A percentile compares a stretch with the other conserved stretches of the same genome.
phyloP scores from a whole-genome alignment of 2,797 vertebrate genomes.

The Microcaecilia unicolor region DNA sequence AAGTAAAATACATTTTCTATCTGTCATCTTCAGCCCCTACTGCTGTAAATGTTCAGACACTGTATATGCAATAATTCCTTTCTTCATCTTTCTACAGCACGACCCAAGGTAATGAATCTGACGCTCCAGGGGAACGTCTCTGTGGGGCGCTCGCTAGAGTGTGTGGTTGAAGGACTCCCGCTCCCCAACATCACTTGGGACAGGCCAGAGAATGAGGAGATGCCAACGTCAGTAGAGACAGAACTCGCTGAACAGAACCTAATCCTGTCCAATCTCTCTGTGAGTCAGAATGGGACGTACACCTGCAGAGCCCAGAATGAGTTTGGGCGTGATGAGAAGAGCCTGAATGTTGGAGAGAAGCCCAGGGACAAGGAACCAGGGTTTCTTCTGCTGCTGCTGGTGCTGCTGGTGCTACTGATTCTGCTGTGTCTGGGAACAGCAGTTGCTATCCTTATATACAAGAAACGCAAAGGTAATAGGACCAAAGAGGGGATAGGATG shows the following conservation, averaged over 20 bases:
- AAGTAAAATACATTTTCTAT: no score
- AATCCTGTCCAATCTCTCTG: background rate
- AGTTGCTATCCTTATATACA: background rate
- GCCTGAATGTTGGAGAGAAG: background rate
- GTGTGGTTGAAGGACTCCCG: background rate
- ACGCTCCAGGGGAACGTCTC: background rate
- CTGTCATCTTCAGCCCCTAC: no score
- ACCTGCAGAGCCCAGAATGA: background rate
- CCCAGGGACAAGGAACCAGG: background rate
- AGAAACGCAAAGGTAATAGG: background rate
- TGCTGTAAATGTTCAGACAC: no score
- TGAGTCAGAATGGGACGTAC: background rate
- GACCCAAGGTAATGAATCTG: background rate
- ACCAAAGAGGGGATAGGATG: no score
- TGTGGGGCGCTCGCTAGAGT: background rate
- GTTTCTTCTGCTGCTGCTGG: background rate
- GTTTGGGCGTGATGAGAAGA: background rate
- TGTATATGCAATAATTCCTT: no score
- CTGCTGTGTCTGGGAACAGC: no score
- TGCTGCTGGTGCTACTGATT: no score
- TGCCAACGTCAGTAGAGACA: no score
- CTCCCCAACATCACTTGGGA: background rate
- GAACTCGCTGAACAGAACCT: no score
- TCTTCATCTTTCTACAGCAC: background rate
- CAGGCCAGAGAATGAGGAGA: no score